Evolutionary conservation across 2,888 invertebrate species (phyloP).

Genomic region (Amorpha juglandis): DNA sequence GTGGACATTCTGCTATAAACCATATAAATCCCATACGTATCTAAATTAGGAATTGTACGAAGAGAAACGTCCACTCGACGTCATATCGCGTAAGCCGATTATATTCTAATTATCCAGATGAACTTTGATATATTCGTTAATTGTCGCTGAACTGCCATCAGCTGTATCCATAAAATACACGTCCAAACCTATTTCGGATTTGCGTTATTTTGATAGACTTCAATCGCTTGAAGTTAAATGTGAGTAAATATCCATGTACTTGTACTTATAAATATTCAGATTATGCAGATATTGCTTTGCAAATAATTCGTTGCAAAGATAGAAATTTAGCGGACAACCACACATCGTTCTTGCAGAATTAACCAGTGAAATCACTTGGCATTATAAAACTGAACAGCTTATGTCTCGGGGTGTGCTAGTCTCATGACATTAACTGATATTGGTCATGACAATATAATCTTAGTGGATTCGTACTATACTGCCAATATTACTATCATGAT

Average conservation of each 20-base stretch:
- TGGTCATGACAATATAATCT: too few species aligned
- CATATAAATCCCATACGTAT: too few species aligned
- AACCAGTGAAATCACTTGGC: too few species aligned
- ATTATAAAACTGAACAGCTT: too few species aligned
- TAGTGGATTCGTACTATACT: too few species aligned
- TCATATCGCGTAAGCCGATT: not conserved
- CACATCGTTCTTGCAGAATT: too few species aligned
- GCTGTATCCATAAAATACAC: conserved; percentile 49
- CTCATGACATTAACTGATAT: too few species aligned
- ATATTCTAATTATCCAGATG: conserved; percentile 42
- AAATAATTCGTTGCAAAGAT: conserved; percentile 1
- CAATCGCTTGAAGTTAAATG: not conserved
- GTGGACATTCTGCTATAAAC: too few species aligned
- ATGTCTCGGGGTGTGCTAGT: too few species aligned
- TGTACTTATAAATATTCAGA: conserved; percentile 5
- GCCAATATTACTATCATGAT: too few species aligned
- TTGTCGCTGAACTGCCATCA: conserved; percentile 1
- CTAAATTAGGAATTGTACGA: too few species aligned
- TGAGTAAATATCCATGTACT: conserved; percentile 3
- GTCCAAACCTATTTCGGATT: not conserved
- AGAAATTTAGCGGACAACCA: not conserved
- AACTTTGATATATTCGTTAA: conserved; percentile 27
- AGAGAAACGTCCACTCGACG: too few species aligned
- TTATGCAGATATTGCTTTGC: not conserved
- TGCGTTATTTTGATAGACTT: conserved; percentile 1